Evolutionary conservation across 2,113 vertebrate genomes (phyloP).

Genomic region (Hiodon tergisus): DNA sequence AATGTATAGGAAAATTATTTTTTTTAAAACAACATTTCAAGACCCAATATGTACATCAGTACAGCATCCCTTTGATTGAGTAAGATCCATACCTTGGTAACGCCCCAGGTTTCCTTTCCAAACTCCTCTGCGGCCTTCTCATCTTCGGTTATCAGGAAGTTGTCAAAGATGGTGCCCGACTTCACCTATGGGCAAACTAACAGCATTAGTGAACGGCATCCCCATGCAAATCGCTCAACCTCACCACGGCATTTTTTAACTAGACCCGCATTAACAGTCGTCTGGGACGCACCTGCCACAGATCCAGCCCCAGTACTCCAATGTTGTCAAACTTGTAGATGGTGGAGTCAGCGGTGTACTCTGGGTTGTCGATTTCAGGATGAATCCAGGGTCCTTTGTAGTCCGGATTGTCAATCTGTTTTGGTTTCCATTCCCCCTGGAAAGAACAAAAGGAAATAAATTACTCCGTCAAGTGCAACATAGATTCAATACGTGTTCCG

Average conservation of each 20-base stretch:
- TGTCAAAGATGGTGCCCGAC: conserved; percentile 82
- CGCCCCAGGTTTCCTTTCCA: conserved; percentile 70
- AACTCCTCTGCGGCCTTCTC: conserved; percentile 72
- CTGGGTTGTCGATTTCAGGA: conserved; percentile 68
- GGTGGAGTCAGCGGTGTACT: conserved; percentile 52
- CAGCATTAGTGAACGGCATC: background rate
- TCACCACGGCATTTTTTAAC: too few species aligned
- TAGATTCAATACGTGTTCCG: background rate
- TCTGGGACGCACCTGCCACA: conserved; percentile 75
- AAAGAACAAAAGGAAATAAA: conserved; percentile 27
- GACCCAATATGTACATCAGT: too few species aligned
- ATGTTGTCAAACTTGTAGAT: conserved; percentile 74
- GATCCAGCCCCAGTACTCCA: conserved; percentile 70
- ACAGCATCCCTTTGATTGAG: too few species aligned
- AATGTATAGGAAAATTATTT: too few species aligned
- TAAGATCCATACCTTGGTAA: conserved; percentile 59
- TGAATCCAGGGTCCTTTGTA: conserved; percentile 77
- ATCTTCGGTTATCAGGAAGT: conserved; percentile 72
- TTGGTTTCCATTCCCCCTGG: conserved; percentile 74
- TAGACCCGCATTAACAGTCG: background rate
- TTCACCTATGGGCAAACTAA: conserved; percentile 61
- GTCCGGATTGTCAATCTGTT: conserved; percentile 68
- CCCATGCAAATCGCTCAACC: background rate
- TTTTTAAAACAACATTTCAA: too few species aligned
- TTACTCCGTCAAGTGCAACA: background rate